Evolutionary conservation across 92 coral and sea anemone genomes (phyloP).

Genomic region (Metridium senile): DNA sequence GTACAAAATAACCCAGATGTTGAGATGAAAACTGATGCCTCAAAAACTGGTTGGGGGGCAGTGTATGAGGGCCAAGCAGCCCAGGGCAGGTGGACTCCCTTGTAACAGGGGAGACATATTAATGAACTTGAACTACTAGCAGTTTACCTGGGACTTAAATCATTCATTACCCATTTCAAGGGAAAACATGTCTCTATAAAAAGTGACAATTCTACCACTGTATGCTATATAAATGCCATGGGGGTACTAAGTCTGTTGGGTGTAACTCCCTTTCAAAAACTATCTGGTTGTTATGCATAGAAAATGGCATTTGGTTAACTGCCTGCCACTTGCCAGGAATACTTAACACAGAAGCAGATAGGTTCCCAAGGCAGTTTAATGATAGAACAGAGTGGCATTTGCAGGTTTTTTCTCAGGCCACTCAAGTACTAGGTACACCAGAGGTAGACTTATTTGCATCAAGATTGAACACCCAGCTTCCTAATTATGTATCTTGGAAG

Average conservation of each 20-base stretch:
- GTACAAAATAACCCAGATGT: conserved; percentile 20
- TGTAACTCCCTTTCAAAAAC: conserved; percentile 38
- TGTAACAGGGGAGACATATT: conserved; percentile 12
- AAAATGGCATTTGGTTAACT: conserved; percentile 49
- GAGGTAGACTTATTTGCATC: conserved; percentile 50
- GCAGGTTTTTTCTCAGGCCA: conserved; percentile 24
- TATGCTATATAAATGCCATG: conserved; percentile 43
- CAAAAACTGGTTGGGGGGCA: conserved; percentile 35
- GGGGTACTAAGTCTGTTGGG: conserved; percentile 49
- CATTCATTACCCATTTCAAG: not conserved
- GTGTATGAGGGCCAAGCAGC: conserved; percentile 18
- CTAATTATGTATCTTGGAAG: conserved; percentile 51
- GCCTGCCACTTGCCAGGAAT: conserved; percentile 57
- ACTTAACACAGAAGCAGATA: conserved; percentile 42
- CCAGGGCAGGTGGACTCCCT: conserved; percentile 29
- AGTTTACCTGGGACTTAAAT: not conserved
- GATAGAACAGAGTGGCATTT: conserved; percentile 50
- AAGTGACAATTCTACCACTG: conserved; percentile 17
- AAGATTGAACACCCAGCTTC: conserved; percentile 45
- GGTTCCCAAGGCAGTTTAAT: conserved; percentile 36
- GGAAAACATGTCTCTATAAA: conserved; percentile 1
- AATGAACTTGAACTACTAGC: conserved; percentile 4
- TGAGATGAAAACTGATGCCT: conserved; percentile 40
- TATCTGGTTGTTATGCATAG: conserved; percentile 59
- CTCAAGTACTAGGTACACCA: conserved; percentile 33